Percentiles rank a stretch among this genome's conserved stretches.
These are phyloP conservation scores for Psettodes erumei DNA, from an alignment of 2,113 vertebrate species.

Conservation along the genomic window DNA sequence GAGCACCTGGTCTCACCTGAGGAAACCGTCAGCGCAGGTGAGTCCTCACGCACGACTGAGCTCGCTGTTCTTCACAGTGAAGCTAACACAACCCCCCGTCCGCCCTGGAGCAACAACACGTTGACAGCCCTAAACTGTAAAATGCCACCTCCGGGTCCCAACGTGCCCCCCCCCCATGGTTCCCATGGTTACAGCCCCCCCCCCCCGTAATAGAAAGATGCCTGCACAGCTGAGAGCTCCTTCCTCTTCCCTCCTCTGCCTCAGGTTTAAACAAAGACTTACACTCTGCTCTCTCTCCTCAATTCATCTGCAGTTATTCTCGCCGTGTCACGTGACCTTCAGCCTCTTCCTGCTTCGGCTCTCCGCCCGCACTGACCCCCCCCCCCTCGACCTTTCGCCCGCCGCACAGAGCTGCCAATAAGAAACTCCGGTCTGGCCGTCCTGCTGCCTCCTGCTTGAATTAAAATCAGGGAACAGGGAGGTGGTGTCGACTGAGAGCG, in stretches of 20 bases:
- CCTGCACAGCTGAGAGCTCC: constrained; percentile 19
- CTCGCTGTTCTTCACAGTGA: constrained; percentile 32
- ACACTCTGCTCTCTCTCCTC: constrained; percentile 31
- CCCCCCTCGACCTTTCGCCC: constrained; percentile 45
- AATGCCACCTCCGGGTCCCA: constrained; percentile 24
- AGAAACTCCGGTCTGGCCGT: constrained; percentile 41
- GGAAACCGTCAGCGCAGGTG: too few relatives aligned
- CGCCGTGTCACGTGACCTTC: constrained; percentile 35
- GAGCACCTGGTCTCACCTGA: too few relatives aligned
- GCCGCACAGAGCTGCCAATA: constrained; percentile 57
- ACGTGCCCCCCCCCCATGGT: too few relatives aligned
- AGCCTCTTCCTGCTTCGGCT: constrained; percentile 23
- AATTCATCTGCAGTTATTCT: constrained; percentile 40
- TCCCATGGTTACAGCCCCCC: too few relatives aligned
- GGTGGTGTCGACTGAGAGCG: constrained; percentile 10
- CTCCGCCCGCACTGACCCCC: constrained; percentile 36
- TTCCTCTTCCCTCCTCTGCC: constrained; percentile 9
- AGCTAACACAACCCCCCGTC: constrained; percentile 4
- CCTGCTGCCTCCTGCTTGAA: constrained; percentile 6
- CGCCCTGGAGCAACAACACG: constrained; percentile 30
- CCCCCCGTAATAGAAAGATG: constrained; percentile 11
- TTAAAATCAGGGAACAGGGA: constrained; percentile 42
- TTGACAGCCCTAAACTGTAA: constrained; percentile 42
- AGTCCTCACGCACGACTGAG: too few relatives aligned
- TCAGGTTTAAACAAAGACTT: constrained; percentile 37